A percentile compares a stretch with the other conserved stretches of the same genome.
Conservation (phyloP, 1,140 invertebrate species). For the Oedothorax gibbosus region DNA sequence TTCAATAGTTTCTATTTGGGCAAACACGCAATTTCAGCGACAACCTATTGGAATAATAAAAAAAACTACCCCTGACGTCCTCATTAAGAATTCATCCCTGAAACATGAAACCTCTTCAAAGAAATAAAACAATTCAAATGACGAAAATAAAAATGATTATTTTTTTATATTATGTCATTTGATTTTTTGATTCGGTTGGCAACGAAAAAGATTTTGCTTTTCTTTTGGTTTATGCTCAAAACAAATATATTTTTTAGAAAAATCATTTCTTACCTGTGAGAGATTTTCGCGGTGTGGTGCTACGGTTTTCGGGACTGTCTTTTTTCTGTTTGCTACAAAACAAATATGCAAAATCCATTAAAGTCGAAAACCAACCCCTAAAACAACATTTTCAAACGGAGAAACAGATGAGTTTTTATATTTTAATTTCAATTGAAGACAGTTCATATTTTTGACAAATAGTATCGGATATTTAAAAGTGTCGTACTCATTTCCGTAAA, state of each 20-base stretch:
- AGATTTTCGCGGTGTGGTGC: slow-evolving; percentile 16
- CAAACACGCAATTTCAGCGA: too few relatives aligned
- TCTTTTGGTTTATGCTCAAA: background rate
- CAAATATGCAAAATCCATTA: background rate
- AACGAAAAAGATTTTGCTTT: too few relatives aligned
- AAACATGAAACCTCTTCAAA: too few relatives aligned
- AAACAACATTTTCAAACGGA: background rate
- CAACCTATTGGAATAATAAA: too few relatives aligned
- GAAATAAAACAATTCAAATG: too few relatives aligned
- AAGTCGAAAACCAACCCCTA: too few relatives aligned
- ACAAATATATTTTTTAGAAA: background rate
- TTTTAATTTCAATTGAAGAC: background rate
- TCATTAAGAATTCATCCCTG: too few relatives aligned
- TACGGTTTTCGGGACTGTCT: slow-evolving; percentile 30
- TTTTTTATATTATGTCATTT: too few relatives aligned
- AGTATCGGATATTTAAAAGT: background rate
- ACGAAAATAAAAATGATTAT: too few relatives aligned
- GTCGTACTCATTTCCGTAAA: background rate
- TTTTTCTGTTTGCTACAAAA: slow-evolving; percentile 38
- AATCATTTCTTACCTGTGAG: slow-evolving; percentile 34
- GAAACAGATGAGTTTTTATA: background rate
- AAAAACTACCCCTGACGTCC: too few relatives aligned
- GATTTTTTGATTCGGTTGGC: too few relatives aligned
- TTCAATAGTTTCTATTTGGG: too few relatives aligned
- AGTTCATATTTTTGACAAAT: background rate